Conservation (phyloP, 2,888 invertebrate species). For the Anorthoa munda region DNA sequence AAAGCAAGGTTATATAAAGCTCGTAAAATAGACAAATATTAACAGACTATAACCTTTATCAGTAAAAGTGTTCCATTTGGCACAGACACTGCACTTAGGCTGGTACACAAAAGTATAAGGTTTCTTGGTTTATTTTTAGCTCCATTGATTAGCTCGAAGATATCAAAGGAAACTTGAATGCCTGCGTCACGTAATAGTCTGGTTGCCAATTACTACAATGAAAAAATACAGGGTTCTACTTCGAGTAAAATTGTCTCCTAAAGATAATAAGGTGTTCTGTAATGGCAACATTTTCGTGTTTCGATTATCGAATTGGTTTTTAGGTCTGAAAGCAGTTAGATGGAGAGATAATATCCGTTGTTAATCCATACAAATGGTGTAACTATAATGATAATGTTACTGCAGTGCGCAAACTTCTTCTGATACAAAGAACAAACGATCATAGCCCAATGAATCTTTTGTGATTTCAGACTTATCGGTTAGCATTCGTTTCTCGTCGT, state of each 20-base stretch:
- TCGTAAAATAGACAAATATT: not conserved
- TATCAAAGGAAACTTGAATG: constrained; percentile 11
- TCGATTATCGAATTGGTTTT: constrained; percentile 38
- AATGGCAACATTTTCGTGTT: constrained; percentile 34
- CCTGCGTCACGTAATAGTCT: not conserved
- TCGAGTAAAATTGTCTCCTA: constrained; percentile 13
- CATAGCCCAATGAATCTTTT: too few relatives aligned
- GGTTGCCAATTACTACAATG: constrained; percentile 28
- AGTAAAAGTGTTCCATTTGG: not conserved
- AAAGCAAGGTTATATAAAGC: too few relatives aligned
- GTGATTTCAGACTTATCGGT: too few relatives aligned
- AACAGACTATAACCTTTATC: not conserved
- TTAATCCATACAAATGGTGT: constrained; percentile 4
- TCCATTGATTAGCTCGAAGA: constrained; percentile 6
- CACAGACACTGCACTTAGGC: constrained; percentile 8
- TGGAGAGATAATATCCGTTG: not conserved
- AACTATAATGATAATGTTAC: not conserved
- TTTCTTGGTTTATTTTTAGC: constrained; percentile 2
- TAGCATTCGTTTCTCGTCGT: too few relatives aligned
- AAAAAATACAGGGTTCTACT: constrained; percentile 22
- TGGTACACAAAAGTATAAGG: constrained; percentile 26
- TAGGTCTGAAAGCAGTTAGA: not conserved
- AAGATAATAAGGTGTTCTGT: constrained; percentile 14
- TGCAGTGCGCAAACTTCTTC: not conserved
- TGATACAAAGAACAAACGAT: not conserved